Evolutionary conservation across 2,888 invertebrate genomes (phyloP).

Genomic region (Colostygia pectinataria): DNA sequence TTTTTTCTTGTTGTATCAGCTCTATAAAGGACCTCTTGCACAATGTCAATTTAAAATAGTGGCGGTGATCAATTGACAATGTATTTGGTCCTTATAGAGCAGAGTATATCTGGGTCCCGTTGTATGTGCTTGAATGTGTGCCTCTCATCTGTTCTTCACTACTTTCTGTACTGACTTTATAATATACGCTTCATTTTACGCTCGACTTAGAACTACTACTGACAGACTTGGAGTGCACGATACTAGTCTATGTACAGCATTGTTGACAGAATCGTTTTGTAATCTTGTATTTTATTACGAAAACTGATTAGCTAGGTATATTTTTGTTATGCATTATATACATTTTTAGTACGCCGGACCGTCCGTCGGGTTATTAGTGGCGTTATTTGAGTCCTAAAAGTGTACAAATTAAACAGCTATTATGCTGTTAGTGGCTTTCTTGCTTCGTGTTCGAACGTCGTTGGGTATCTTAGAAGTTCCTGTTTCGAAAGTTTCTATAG

Average conservation of each 20-base stretch:
- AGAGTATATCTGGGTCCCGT: too few species aligned
- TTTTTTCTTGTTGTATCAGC: too few species aligned
- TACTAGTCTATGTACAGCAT: conserved; percentile 66
- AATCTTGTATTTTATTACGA: conserved; percentile 59
- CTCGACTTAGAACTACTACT: conserved; percentile 7
- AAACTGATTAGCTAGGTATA: conserved; percentile 68
- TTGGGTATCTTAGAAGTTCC: conserved; percentile 1
- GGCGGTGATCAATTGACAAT: too few species aligned
- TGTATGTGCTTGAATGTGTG: conserved; percentile 55
- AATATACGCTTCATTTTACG: conserved; percentile 15
- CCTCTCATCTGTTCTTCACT: conserved; percentile 53
- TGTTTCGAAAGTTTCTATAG: conserved; percentile 1
- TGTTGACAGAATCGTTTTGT: conserved; percentile 69
- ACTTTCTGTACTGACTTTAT: conserved; percentile 27
- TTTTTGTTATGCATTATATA: conserved; percentile 72
- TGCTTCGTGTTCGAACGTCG: conserved; percentile 17
- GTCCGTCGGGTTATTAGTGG: conserved; percentile 16
- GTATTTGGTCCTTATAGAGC: too few species aligned
- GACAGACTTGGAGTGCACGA: conserved; percentile 32
- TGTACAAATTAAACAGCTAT: conserved; percentile 26
- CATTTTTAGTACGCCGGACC: conserved; percentile 33
- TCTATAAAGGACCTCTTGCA: neutral
- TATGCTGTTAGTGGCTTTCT: conserved; percentile 21
- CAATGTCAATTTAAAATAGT: neutral
- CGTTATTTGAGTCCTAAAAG: conserved; percentile 24